Conservation (phyloP, 2,888 invertebrate species). For the Octonoba sinensis region DNA sequence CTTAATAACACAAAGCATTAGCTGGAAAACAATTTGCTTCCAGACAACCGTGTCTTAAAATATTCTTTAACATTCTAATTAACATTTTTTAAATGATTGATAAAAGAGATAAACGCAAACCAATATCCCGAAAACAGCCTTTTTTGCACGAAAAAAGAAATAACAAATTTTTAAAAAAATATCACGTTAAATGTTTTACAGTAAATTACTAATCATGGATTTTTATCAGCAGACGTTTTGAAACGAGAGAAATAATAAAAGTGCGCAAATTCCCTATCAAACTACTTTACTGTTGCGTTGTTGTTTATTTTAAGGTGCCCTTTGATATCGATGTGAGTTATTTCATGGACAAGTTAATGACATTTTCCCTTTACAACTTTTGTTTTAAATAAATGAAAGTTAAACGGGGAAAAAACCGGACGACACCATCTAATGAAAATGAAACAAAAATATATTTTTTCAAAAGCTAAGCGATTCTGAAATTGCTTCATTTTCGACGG, state of each 20-base stretch:
- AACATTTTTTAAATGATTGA: too few relatives aligned
- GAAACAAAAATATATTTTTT: slow-evolving; percentile 9
- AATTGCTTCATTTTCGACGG: slow-evolving; percentile 35
- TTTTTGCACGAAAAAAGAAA: too few relatives aligned
- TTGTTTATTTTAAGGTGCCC: slow-evolving; percentile 29
- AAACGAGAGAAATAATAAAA: slow-evolving; percentile 1
- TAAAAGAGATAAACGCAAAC: too few relatives aligned
- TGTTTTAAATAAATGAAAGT: slow-evolving; percentile 50
- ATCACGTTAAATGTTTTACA: neutral
- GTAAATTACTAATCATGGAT: neutral
- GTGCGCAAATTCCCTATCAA: slow-evolving; percentile 21
- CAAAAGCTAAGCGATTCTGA: slow-evolving; percentile 41
- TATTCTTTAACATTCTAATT: too few relatives aligned
- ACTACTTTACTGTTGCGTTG: slow-evolving; percentile 40
- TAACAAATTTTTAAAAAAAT: too few relatives aligned
- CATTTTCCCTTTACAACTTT: slow-evolving; percentile 35
- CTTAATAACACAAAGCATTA: too few relatives aligned
- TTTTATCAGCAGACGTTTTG: neutral
- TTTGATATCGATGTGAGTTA: slow-evolving; percentile 15
- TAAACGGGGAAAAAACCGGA: slow-evolving; percentile 21
- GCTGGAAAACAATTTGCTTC: too few relatives aligned
- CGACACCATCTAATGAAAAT: slow-evolving; percentile 38
- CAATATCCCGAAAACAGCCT: too few relatives aligned
- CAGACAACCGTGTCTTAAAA: too few relatives aligned
- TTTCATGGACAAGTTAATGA: slow-evolving; percentile 42